Evolutionary conservation across 2,113 vertebrate genomes (phyloP), one percentile per base, ranked within the genome.

Genomic region (Saguinus midas): DNA sequence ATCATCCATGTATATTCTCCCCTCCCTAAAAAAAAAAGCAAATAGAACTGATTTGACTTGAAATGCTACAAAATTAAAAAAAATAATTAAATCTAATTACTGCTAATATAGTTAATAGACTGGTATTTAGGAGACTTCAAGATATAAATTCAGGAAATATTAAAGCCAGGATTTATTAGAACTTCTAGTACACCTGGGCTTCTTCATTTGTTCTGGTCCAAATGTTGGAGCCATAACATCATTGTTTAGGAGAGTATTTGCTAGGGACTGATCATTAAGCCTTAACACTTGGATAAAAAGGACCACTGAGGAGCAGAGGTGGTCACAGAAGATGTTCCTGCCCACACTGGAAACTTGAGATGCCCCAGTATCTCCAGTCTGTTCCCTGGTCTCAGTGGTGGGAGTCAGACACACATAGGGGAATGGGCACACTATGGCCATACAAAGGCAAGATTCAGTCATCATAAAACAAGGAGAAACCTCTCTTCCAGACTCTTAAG

Each of bases 171-270:
- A 81, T 14, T 78, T 55, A n/a, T 72, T 58, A 94, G 50, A 96
- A 95, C 27, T 45, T 81, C 18, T 40, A 48, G 37, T 66, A 57
- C 6, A 45, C 40, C 57, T 93, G 35, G 43, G n/a, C 21, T 85
- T 91, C 50, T 83, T 87, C 50, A 87, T 72, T 92, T 94, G 57
- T 80, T 95, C 57, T 94, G 61, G 8, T 89, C 61, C 90, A 94
- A 94, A 97, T 92, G 96, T 87, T 92, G 96, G 85, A 97, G 82
- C 82, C 68, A 70, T 97, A 96, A 97, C 57, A 92, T 88, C 7
- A 0, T n/a, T 87, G 68, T 94, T 97, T 76, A 95, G 3, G 14
- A 94, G 82, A 64, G 72, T 40, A 76, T 40, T 72, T 94, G 72
- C 96, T 66, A 17, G 96, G 85, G 96, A 96, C 91, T 87, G 66